These are phyloP conservation scores for Aspiorhynchus laticeps DNA, from an alignment of 2,113 vertebrate genomes.

Conservation along the genomic window DNA sequence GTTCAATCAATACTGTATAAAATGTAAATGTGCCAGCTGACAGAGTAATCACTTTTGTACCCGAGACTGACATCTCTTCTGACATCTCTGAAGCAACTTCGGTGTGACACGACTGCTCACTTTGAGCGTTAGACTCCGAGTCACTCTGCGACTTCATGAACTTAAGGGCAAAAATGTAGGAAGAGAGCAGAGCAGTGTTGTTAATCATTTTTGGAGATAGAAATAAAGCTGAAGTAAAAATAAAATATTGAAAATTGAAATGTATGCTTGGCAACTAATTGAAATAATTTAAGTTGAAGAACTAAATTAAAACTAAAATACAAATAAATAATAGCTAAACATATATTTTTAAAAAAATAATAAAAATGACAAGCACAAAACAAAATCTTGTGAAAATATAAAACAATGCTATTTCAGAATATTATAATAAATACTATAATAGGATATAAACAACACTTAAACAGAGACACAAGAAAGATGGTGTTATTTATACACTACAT, in stretches of 20 bases:
- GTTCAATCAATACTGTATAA: not conserved
- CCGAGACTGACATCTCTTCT: conserved; percentile 13
- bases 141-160: conserved; percentile 3
- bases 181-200: not conserved
- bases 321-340: not conserved
- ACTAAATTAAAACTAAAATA: not conserved
- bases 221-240: not conserved
- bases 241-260: not conserved
- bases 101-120: not conserved
- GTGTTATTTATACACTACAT: not conserved
- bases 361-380: not conserved
- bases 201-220: not conserved
- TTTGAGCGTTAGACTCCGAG: conserved; percentile 12
- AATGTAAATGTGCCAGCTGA: not conserved
- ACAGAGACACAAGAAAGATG: not conserved
- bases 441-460: not conserved
- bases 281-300: not conserved
- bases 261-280: not conserved
- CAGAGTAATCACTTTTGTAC: conserved; percentile 22
- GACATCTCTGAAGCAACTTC: not conserved
- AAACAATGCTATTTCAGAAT: not conserved
- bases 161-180: not conserved
- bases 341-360: not conserved
- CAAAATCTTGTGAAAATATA: not conserved
- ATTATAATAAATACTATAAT: not conserved